A percentile compares a stretch with the other conserved stretches of the same genome.
phyloP scores from a whole-genome alignment of 1,140 invertebrate species.

The Drosophila nannoptera region DNA sequence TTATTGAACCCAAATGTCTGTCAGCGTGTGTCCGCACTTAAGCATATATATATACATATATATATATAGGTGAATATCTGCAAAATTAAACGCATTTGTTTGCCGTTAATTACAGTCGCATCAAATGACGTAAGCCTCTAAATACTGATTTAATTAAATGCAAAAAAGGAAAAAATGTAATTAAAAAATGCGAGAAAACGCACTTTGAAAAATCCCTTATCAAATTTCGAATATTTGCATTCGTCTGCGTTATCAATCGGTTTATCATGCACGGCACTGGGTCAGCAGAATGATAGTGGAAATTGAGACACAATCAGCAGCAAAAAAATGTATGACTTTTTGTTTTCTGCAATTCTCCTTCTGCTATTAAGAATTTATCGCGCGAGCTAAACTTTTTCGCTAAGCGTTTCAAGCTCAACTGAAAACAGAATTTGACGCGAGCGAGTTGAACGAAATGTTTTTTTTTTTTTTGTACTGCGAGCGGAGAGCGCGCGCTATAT shows the following conservation, averaged over 20 bases:
- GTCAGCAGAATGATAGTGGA: constrained; percentile 14
- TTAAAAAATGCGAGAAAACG: constrained; percentile 1
- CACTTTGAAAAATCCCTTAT: neutral
- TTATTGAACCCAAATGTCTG: constrained; percentile 50
- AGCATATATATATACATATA: constrained; percentile 26
- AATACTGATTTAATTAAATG: constrained; percentile 21
- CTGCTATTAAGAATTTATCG: constrained; percentile 22
- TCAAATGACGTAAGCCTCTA: constrained; percentile 32
- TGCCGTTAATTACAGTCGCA: constrained; percentile 4
- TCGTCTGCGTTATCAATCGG: constrained; percentile 19
- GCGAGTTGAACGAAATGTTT: constrained; percentile 16
- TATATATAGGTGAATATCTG: constrained; percentile 14
- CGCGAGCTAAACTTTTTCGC: constrained; percentile 58
- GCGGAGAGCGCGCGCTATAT: neutral
- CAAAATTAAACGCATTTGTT: constrained; percentile 14
- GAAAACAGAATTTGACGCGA: constrained; percentile 29
- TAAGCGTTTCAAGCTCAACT: constrained; percentile 65
- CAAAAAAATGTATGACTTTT: neutral
- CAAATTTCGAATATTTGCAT: constrained; percentile 10
- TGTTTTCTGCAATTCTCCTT: neutral
- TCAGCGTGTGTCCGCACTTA: neutral
- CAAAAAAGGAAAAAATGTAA: neutral
- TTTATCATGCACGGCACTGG: constrained; percentile 27
- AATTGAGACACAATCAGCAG: constrained; percentile 5
- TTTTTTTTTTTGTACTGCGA: constrained; percentile 13